These are phyloP conservation scores for Heliothis subflexa DNA, from an alignment of 1,140 invertebrate genomes.

Conservation along the genomic window DNA sequence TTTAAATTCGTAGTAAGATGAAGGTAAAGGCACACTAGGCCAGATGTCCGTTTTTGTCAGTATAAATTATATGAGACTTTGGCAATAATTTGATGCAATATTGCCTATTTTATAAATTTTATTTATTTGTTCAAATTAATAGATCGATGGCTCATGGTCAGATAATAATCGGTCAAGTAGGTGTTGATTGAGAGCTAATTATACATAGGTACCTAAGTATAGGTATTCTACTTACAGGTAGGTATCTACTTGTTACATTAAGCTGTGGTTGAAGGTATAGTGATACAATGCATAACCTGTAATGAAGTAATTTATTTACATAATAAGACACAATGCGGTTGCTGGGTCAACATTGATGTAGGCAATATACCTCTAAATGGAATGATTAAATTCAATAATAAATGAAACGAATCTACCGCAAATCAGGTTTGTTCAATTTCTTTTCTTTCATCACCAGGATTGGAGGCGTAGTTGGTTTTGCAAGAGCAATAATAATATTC, in stretches of 20 bases:
- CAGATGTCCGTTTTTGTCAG: constrained; percentile 28
- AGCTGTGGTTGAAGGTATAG: not conserved
- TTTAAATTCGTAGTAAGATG: constrained; percentile 27
- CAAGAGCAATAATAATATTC: not conserved
- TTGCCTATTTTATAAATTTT: constrained; percentile 2
- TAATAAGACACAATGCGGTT: not conserved
- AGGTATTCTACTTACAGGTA: not conserved
- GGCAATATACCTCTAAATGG: too few relatives aligned
- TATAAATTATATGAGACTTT: constrained; percentile 15
- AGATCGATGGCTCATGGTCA: constrained; percentile 20
- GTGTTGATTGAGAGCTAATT: constrained; percentile 21
- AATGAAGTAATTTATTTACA: constrained; percentile 28
- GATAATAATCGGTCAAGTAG: constrained; percentile 10
- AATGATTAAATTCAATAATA: not conserved
- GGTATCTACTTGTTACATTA: not conserved
- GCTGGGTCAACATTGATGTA: not conserved
- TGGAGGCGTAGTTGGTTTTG: not conserved
- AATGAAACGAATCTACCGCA: not conserved
- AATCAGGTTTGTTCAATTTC: not conserved
- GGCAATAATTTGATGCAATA: constrained; percentile 5
- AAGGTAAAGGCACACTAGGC: constrained; percentile 23
- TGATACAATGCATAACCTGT: constrained; percentile 1
- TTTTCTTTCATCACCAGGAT: not conserved
- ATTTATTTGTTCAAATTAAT: constrained; percentile 21
- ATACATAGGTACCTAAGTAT: not conserved